Base-by-base conservation (phyloP, 2,888 invertebrate species). In the Apodemia zela region DNA sequence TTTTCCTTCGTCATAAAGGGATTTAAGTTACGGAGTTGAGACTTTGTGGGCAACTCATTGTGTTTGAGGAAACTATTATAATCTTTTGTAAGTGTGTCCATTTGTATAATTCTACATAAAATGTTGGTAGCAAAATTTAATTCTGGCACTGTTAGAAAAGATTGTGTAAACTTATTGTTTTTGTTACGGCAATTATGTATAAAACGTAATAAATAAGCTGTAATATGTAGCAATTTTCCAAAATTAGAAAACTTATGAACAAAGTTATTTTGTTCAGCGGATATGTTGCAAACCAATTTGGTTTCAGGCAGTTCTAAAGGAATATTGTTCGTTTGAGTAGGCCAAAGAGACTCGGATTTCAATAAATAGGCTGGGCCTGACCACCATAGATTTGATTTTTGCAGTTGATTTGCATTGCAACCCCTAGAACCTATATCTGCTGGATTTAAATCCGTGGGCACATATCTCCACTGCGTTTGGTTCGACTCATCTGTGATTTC, bases 381-480 rank as follows among this genome's bases (percentile, higher is more conserved):
- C 61, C 64, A 64, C 58, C 61, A 64, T 47, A 64, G 18, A 4
- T 57, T 13, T 1, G 17, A 18, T 13, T 25, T 18, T 33, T 13
- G 11, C 0, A 64, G 15, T 3, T 29, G 13, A 3, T 5, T 15
- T 8, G 47, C 18, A 15, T 61, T 61, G 0, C 25, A 11, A 8
- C 59, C 60, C 8, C 66, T 51, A 1, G 62, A 66, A 13, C 63
- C 63, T 1, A 63, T 25, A 33, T 66, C 63, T 21, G 65, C 63
- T 1, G 65, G 65, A 15, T 66, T 66, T 10, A 45, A 10, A n/a
- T 35, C 69, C 63, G 63, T 71, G 67, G 10, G 68, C 67, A 51
- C 51, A 10, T 51, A 18, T 11, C 21, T 17, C 51, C 51, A 51
- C 10, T 33, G 33, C 7, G 33, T 33, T 33, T 33, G 33, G 33